Evolutionary conservation across 2,797 vertebrate genomes (phyloP), one percentile per base, ranked within the genome.

Genomic region (Thripadectes ignobilis): DNA sequence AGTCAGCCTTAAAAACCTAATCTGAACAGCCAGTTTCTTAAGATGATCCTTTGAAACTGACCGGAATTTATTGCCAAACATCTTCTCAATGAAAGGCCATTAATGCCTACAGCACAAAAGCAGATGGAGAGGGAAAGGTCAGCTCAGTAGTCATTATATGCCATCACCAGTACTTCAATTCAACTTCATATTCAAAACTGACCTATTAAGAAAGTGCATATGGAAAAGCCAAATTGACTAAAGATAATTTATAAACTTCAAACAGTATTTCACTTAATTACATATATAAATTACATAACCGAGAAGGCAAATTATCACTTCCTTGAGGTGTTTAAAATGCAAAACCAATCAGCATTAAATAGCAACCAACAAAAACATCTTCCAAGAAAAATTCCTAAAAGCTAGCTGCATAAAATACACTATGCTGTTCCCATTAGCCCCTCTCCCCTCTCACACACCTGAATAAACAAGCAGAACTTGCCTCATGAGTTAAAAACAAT

Each of bases 261-360:
- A 77, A 69, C 24, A 95, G 46, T 57, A 82, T 46, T 91, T 85
- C 34, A 85, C 9, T 73, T 86, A 77, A 92, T 92, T 75, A 84
- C 21, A 91, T 24, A 74, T 29, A 72, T 14, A 84, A 92, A 91
- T 63, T 88, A 90, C 10, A 20, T 81, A 65, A 81, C 38, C 78
- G 23, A 84, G 49, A 87, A 84, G 18, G 29, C 62, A 91, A 32
- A 63, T 82, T 84, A 86, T 59, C 57, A 49, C 52, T 81, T 91
- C 51, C 76, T 71, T 76, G 38, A 91, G 26, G 30, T 43, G 23
- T 52, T 91, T 67, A 75, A 92, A 84, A 92, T 41, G 55, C n/a
- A 75, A 81, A 92, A 75, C 0, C 34, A 85, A 83, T 57, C 45
- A 77, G 38, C 34, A 85, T 54, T 81, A 72, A 92, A 43, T 48